These are phyloP conservation scores for Halictus rubicundus DNA, from an alignment of 1,140 invertebrate genomes.

Conservation along the genomic window DNA sequence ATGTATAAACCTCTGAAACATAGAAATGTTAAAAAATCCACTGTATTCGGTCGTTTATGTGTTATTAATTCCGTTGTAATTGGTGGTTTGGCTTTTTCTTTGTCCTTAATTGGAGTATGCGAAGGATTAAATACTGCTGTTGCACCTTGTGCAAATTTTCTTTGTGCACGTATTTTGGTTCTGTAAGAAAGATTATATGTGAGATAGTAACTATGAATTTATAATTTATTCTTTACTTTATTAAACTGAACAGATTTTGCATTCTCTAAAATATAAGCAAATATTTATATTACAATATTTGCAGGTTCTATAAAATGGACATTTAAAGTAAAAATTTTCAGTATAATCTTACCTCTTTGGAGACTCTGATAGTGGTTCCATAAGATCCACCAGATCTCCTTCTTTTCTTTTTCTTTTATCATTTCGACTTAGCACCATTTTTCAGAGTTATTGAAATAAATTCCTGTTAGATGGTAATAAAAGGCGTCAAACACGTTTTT, in stretches of 20 bases:
- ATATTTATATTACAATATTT: neutral
- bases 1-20: conserved; percentile 88
- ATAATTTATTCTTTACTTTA: neutral
- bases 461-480: conserved; percentile 3
- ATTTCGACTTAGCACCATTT: conserved; percentile 79
- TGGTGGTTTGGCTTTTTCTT: conserved; percentile 80
- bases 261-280: neutral
- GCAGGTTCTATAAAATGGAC: neutral
- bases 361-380: conserved; percentile 78
- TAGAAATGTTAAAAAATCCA: conserved; percentile 94
- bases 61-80: conserved; percentile 82
- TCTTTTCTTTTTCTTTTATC: conserved; percentile 78
- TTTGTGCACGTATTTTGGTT: conserved; percentile 91
- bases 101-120: conserved; percentile 83
- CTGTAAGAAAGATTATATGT: conserved; percentile 75
- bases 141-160: conserved; percentile 94
- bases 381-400: conserved; percentile 78
- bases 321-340: neutral
- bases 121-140: conserved; percentile 73
- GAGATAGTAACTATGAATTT: conserved; percentile 16
- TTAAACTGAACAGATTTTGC: neutral
- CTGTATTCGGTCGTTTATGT: conserved; percentile 90
- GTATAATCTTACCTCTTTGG: conserved; percentile 79
- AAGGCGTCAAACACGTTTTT: neutral
- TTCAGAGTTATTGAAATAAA: conserved; percentile 38